phyloP scores from a whole-genome alignment of 2,888 invertebrate genomes.

The Campoplex capitator region DNA sequence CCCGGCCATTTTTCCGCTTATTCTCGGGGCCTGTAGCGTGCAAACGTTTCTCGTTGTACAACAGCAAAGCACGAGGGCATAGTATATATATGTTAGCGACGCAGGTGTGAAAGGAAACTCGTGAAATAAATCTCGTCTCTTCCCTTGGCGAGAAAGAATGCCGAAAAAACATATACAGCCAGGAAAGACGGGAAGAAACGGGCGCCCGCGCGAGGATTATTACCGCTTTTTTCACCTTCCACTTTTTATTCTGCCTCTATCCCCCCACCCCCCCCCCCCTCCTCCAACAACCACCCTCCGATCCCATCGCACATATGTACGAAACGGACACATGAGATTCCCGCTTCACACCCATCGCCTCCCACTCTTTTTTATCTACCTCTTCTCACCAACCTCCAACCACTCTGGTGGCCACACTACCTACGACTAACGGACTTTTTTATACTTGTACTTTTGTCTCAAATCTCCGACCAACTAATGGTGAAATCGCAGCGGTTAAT shows the following conservation, averaged over 20 bases:
- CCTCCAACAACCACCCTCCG: slow-evolving; percentile 15
- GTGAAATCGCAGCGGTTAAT: slow-evolving; percentile 73
- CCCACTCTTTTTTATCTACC: slow-evolving; percentile 57
- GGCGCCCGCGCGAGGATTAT: slow-evolving; percentile 71
- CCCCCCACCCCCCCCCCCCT: slow-evolving; percentile 16
- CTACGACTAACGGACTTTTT: slow-evolving; percentile 17
- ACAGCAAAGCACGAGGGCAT: slow-evolving; percentile 13
- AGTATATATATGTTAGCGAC: slow-evolving; percentile 56
- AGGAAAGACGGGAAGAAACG: slow-evolving; percentile 60
- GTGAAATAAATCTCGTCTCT: slow-evolving; percentile 79
- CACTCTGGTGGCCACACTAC: slow-evolving; percentile 22
- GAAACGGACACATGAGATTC: not conserved
- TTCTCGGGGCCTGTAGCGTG: slow-evolving; percentile 37
- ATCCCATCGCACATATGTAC: slow-evolving; percentile 21
- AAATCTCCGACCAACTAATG: slow-evolving; percentile 70
- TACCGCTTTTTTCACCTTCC: slow-evolving; percentile 65
- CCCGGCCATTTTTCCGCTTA: slow-evolving; percentile 43
- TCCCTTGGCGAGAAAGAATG: slow-evolving; percentile 66
- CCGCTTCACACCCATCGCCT: slow-evolving; percentile 25
- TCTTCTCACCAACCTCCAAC: slow-evolving; percentile 41
- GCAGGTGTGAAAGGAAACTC: slow-evolving; percentile 80
- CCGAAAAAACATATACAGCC: slow-evolving; percentile 59
- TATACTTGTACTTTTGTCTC: slow-evolving; percentile 48
- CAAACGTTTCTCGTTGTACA: slow-evolving; percentile 39
- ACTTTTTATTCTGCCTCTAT: slow-evolving; percentile 57